phyloP scores from a whole-genome alignment of 2,797 vertebrate genomes.

The Sardinella longiceps region DNA sequence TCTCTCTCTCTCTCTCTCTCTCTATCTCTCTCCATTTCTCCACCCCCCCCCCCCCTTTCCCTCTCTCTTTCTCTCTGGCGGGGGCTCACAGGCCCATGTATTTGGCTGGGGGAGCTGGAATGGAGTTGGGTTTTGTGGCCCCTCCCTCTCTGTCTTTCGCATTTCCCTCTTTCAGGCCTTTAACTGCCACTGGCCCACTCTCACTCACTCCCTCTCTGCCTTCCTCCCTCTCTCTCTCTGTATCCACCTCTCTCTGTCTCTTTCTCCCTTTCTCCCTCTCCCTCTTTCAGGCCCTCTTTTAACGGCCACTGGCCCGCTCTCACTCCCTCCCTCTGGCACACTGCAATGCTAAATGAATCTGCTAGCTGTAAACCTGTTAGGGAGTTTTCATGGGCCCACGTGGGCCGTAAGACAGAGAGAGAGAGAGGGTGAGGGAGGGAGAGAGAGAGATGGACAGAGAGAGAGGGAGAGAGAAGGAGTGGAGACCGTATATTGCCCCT shows the following conservation, averaged over 20 bases:
- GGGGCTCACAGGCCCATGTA: conserved; percentile 42
- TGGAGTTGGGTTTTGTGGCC: conserved; percentile 44
- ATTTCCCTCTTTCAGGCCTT: conserved; percentile 33
- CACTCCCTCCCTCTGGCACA: conserved; percentile 52
- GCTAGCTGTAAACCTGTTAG: conserved; percentile 67
- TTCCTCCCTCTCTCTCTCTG: too few relatives aligned
- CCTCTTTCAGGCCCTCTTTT: conserved; percentile 31
- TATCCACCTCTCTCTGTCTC: not conserved
- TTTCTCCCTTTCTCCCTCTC: conserved; percentile 21
- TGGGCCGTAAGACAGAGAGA: conserved; percentile 31
- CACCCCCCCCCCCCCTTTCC: too few relatives aligned
- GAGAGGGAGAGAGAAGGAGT: not conserved
- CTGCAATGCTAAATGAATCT: conserved; percentile 69
- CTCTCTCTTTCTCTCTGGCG: conserved; percentile 11
- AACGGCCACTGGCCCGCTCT: conserved; percentile 47
- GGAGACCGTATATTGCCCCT: conserved; percentile 14
- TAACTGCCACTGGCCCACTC: conserved; percentile 47
- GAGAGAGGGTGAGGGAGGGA: conserved; percentile 34
- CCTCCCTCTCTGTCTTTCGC: not conserved
- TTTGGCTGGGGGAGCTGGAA: conserved; percentile 51
- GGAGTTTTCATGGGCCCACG: conserved; percentile 59
- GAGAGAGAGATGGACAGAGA: not conserved
- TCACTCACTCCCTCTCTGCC: too few relatives aligned
- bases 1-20: not conserved
- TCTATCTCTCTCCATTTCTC: too few relatives aligned